Percentiles rank a stretch among this genome's conserved stretches.
phyloP scores from a whole-genome alignment of 2,888 invertebrate species.

The Apodemia zela region DNA sequence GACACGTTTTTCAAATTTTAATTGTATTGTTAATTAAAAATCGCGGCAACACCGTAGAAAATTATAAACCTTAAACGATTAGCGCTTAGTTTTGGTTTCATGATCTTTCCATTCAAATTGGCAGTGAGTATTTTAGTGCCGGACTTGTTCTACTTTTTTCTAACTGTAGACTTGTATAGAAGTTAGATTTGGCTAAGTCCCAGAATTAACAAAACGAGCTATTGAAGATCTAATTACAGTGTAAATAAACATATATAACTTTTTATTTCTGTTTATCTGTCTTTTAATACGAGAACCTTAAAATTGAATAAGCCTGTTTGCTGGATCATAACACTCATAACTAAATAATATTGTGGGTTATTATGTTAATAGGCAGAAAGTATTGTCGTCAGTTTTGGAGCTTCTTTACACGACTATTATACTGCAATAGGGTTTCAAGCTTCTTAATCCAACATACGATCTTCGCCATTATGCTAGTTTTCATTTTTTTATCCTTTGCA shows the following conservation, averaged over 20 bases:
- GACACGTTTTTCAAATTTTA: too few relatives aligned
- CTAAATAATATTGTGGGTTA: too few relatives aligned
- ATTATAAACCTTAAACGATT: background rate
- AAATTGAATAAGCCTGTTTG: background rate
- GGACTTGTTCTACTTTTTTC: constrained; percentile 10
- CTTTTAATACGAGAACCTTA: too few relatives aligned
- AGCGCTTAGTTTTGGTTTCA: background rate
- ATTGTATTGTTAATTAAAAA: background rate
- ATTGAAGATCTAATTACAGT: constrained; percentile 10
- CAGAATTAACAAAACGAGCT: constrained; percentile 5
- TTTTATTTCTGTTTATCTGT: too few relatives aligned
- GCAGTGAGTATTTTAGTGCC: background rate
- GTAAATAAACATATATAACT: constrained; percentile 8
- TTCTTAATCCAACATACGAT: too few relatives aligned
- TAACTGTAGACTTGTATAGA: constrained; percentile 13
- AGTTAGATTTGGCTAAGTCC: constrained; percentile 7
- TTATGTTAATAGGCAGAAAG: too few relatives aligned
- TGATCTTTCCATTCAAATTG: constrained; percentile 10
- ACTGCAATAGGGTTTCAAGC: too few relatives aligned
- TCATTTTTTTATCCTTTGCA: too few relatives aligned
- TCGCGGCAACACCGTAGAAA: background rate
- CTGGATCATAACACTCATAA: background rate
- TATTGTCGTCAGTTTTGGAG: too few relatives aligned
- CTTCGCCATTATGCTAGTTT: too few relatives aligned
- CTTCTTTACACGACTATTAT: too few relatives aligned